Evolutionary conservation across 2,888 invertebrate genomes (phyloP).

Genomic region (Cyrtodaria siliqua): DNA sequence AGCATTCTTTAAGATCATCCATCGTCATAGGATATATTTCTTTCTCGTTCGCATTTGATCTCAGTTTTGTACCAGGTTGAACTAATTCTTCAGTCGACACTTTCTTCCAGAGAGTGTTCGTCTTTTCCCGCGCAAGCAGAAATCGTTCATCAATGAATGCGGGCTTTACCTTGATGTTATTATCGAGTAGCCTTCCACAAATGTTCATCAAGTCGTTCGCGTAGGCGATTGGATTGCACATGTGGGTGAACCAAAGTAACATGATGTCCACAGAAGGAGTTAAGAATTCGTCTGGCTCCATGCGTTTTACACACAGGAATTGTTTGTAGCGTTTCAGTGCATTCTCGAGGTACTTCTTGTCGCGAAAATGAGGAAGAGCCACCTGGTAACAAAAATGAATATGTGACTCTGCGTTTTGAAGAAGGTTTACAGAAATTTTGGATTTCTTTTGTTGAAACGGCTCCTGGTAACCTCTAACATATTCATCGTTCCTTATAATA

Average conservation of each 20-base stretch:
- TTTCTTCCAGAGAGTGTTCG: slow-evolving; percentile 36
- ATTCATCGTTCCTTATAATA: slow-evolving; percentile 51
- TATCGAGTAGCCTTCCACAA: slow-evolving; percentile 52
- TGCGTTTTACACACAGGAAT: slow-evolving; percentile 48
- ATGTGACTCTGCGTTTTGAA: slow-evolving; percentile 32
- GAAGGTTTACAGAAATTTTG: slow-evolving; percentile 36
- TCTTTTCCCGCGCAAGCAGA: slow-evolving; percentile 34
- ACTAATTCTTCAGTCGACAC: slow-evolving; percentile 31
- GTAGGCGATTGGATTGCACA: slow-evolving; percentile 55
- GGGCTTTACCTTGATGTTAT: slow-evolving; percentile 44
- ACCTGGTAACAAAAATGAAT: slow-evolving; percentile 62
- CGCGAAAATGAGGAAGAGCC: slow-evolving; percentile 57
- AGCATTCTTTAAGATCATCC: slow-evolving; percentile 38
- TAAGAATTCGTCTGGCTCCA: slow-evolving; percentile 40
- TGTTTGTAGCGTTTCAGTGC: slow-evolving; percentile 57
- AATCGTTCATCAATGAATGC: slow-evolving; percentile 31
- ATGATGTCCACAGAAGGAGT: slow-evolving; percentile 58
- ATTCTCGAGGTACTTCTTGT: slow-evolving; percentile 45
- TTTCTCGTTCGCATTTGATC: slow-evolving; percentile 28
- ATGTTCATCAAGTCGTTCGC: slow-evolving; percentile 45
- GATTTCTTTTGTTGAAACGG: slow-evolving; percentile 21
- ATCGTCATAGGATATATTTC: slow-evolving; percentile 39
- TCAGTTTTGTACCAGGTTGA: slow-evolving; percentile 54
- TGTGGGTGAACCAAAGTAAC: slow-evolving; percentile 59
- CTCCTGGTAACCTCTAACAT: slow-evolving; percentile 17